phyloP scores from a whole-genome alignment of 2,888 invertebrate genomes.

The Acanthococcus lagerstroemiae region DNA sequence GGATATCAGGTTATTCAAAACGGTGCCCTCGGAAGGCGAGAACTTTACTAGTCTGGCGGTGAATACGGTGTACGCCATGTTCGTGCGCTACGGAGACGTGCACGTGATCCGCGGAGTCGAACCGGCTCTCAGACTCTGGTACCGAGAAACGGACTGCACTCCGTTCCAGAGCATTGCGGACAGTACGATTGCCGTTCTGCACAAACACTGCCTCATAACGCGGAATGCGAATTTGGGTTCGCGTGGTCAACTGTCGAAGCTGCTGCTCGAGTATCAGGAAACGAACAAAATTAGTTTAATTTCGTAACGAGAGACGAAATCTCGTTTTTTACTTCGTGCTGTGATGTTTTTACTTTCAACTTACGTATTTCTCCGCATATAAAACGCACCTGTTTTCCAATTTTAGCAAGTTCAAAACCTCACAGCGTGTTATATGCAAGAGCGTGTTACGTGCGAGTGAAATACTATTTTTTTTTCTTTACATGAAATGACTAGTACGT shows the following conservation, averaged over 20 bases:
- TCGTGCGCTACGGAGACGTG: conserved; percentile 53
- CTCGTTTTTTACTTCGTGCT: too few species aligned
- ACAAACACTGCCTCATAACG: conserved; percentile 30
- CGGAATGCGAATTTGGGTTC: conserved; percentile 34
- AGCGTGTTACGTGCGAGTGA: too few species aligned
- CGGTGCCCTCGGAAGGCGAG: conserved; percentile 41
- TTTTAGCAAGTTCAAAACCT: too few species aligned
- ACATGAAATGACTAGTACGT: too few species aligned
- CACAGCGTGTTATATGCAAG: too few species aligned
- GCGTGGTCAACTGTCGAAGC: conserved; percentile 33
- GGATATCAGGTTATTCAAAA: conserved; percentile 48
- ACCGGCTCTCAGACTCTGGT: conserved; percentile 56
- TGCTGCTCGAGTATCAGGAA: conserved; percentile 32
- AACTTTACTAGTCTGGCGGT: conserved; percentile 34
- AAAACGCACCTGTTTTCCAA: too few species aligned
- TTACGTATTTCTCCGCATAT: too few species aligned
- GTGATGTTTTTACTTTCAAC: too few species aligned
- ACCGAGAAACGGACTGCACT: conserved; percentile 40
- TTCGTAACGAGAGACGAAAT: neutral
- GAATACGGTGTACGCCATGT: conserved; percentile 56
- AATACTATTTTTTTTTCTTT: too few species aligned
- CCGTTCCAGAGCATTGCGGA: conserved; percentile 20
- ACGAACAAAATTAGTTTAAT: neutral
- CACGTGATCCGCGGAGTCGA: conserved; percentile 72
- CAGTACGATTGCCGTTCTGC: conserved; percentile 20